Evolutionary conservation across 2,797 vertebrate genomes (phyloP).

Genomic region (Chaetophractus vellerosus): DNA sequence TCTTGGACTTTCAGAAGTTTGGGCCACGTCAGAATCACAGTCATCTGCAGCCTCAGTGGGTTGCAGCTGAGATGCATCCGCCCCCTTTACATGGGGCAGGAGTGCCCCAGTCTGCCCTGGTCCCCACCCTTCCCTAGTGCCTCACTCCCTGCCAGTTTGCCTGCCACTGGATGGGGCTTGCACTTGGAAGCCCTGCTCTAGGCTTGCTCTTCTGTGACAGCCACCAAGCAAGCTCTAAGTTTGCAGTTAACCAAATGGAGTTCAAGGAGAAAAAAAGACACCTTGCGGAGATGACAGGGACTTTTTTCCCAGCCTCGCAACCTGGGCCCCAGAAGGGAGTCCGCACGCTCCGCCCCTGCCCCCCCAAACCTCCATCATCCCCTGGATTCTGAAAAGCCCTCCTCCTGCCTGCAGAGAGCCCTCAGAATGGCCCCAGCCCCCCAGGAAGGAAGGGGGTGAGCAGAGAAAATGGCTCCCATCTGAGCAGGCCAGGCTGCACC

Average conservation of each 20-base stretch:
- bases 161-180: not conserved
- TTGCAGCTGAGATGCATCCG: not conserved
- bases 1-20: not conserved
- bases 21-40: not conserved
- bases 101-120: not conserved
- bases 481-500: not conserved
- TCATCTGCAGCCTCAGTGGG: not conserved
- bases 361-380: rapidly evolving
- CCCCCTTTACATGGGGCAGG: rapidly evolving
- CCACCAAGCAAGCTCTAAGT: not conserved
- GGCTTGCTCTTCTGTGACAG: not conserved
- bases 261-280: not conserved
- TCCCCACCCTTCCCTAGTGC: not conserved
- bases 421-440: not conserved
- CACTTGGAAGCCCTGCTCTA: not conserved
- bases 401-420: not conserved
- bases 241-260: not conserved
- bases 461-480: slow-evolving; percentile 21
- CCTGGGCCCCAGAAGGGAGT: rapidly evolving
- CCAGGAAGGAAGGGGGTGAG: not conserved
- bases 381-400: not conserved
- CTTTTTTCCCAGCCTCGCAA: not conserved
- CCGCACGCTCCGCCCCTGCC: too few species aligned
- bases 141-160: not conserved
- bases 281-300: rapidly evolving